Evolutionary conservation across 2,888 invertebrate species (phyloP), one percentile per base, ranked within the genome.

Genomic region (Brachyptera risi): DNA sequence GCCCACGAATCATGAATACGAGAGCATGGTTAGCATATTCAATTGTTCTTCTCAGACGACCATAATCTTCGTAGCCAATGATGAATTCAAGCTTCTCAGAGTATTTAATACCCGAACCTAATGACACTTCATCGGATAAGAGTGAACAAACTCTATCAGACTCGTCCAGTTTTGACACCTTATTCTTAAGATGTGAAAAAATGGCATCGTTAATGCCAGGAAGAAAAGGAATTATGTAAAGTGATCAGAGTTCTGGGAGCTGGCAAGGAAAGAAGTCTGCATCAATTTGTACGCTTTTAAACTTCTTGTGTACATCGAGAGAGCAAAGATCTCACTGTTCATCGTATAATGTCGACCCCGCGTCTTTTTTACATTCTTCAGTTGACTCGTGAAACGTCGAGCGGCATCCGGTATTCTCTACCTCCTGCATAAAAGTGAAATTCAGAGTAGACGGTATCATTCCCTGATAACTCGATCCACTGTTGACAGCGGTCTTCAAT

Each of bases 1-100:
- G 15, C 19, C 63, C 60, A 17, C 63, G 59, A 9, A 63, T 13
- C 61, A 63, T 61, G 23, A 63, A 63, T 7, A 63, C 56, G 9
- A 63, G 38, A 21, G 61, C 63, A 61, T 61, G 61, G 49, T 58
- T 59, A n/a, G 58, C 63, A 1, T 59, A 56, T 27, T 49, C 44
- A 38, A 54, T 61, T 27, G n/a, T n/a, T n/a, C n/a, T n/a, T n/a
- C n/a, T n/a, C n/a, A n/a, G n/a, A n/a, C n/a, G n/a, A n/a, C n/a
- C n/a, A n/a, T n/a, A n/a, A n/a, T n/a, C n/a, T n/a, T n/a, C n/a
- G n/a, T n/a, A n/a, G n/a, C n/a, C n/a, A n/a, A n/a, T n/a, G n/a
- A n/a, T n/a, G n/a, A n/a, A n/a, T n/a, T n/a, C n/a, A n/a, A n/a
- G n/a, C n/a, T n/a, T n/a, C n/a, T n/a, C n/a, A n/a, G n/a, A n/a